These are phyloP conservation scores for Onychostruthus taczanowskii DNA, from an alignment of 2,113 vertebrate genomes.

Conservation along the genomic window DNA sequence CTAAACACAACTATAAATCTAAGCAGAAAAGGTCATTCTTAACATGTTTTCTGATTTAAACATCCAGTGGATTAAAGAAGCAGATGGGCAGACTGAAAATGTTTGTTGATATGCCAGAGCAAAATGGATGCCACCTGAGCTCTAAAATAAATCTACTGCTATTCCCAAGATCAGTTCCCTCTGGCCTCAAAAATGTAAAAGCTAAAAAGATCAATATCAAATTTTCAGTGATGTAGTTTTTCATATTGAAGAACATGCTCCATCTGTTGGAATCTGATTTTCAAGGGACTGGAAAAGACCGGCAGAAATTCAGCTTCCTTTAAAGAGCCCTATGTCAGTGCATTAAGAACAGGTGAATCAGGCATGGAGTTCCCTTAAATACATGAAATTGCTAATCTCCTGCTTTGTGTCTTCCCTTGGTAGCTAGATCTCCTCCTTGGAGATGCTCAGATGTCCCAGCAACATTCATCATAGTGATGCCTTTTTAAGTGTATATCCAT, in stretches of 20 bases:
- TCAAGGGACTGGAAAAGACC: neutral
- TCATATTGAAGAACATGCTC: neutral
- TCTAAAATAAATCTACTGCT: slow-evolving; percentile 34
- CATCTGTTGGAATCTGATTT: slow-evolving; percentile 16
- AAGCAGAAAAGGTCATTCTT: slow-evolving; percentile 27
- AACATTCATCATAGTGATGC: neutral
- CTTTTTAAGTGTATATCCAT: neutral
- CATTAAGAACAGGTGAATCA: neutral
- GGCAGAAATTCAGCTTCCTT: neutral
- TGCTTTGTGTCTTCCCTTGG: neutral
- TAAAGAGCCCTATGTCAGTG: neutral
- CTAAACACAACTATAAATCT: neutral
- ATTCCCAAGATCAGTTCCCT: neutral
- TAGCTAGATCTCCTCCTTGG: neutral
- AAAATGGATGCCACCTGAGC: slow-evolving; percentile 17
- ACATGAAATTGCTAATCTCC: neutral
- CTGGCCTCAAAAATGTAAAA: slow-evolving; percentile 14
- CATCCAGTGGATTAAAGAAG: slow-evolving; percentile 17
- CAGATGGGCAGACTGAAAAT: slow-evolving; percentile 19
- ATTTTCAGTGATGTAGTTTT: slow-evolving; percentile 10
- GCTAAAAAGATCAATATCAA: slow-evolving; percentile 22
- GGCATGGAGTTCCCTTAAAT: neutral
- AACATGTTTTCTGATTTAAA: slow-evolving; percentile 12
- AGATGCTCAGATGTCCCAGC: neutral
- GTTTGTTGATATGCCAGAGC: slow-evolving; percentile 27